phyloP scores from a whole-genome alignment of 1,140 invertebrate species.

The Neodiprion pinetum region DNA sequence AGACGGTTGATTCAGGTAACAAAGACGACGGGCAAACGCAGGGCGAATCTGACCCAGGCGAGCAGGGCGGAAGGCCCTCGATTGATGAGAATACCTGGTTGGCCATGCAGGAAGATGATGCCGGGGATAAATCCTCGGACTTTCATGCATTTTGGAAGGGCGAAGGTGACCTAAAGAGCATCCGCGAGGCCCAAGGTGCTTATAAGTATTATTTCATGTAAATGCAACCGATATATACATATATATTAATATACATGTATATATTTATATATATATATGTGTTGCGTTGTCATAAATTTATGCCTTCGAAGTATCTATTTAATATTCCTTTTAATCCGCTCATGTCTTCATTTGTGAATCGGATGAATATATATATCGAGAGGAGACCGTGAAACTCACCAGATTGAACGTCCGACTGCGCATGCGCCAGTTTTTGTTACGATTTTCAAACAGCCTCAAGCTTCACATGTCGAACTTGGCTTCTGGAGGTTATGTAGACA shows the following conservation, averaged over 20 bases:
- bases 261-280: not conserved
- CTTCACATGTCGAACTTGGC: too few species aligned
- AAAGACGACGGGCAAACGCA: slow-evolving; percentile 16
- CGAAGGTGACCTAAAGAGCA: slow-evolving; percentile 49
- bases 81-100: slow-evolving; percentile 30
- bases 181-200: slow-evolving; percentile 51
- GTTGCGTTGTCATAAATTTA: slow-evolving; percentile 17
- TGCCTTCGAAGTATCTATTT: too few species aligned
- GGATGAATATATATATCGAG: too few species aligned
- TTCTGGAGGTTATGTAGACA: too few species aligned
- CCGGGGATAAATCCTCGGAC: slow-evolving; percentile 25
- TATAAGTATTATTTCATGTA: slow-evolving; percentile 4
- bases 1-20: slow-evolving; percentile 13
- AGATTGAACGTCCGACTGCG: too few species aligned
- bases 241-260: too few species aligned
- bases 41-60: slow-evolving; percentile 22
- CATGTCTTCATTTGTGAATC: too few species aligned
- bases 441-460: too few species aligned
- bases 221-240: not conserved
- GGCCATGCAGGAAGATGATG: slow-evolving; percentile 19
- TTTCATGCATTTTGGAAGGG: slow-evolving; percentile 64
- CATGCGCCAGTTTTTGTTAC: too few species aligned
- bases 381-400: too few species aligned
- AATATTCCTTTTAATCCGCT: too few species aligned
- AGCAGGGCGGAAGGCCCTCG: slow-evolving; percentile 25